A percentile compares a stretch with the other conserved stretches of the same genome.
These are phyloP conservation scores for Callospermophilus lateralis DNA, from an alignment of 2,113 vertebrate genomes.

Conservation along the genomic window DNA sequence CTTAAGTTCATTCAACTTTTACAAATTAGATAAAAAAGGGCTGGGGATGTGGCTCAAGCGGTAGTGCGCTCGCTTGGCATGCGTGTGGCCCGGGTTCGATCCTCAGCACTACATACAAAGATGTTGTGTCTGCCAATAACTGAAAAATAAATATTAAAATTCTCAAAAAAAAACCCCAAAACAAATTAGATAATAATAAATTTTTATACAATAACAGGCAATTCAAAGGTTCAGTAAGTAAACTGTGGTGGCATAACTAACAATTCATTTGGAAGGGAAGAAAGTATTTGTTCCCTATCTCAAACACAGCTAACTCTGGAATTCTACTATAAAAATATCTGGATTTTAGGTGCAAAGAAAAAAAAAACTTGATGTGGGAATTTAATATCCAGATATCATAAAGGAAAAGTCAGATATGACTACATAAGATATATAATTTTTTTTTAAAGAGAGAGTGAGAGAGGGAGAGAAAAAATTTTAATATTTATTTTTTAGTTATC, in stretches of 20 bases:
- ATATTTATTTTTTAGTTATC: no score
- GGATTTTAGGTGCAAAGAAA: not conserved
- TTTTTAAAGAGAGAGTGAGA: no score
- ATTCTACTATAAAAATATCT: slow-evolving; percentile 25
- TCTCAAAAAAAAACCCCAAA: no score
- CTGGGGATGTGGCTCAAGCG: no score
- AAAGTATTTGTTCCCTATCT: not conserved
- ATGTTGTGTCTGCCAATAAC: no score
- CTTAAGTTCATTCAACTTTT: not conserved
- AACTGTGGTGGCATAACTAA: not conserved
- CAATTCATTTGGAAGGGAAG: not conserved
- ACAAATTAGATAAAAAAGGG: not conserved
- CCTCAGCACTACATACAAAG: no score
- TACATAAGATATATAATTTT: slow-evolving; percentile 8
- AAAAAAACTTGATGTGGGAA: not conserved
- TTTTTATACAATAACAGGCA: not conserved
- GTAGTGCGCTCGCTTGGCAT: no score
- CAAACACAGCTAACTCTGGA: not conserved
- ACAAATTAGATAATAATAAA: not conserved
- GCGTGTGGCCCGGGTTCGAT: no score
- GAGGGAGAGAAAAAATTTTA: no score
- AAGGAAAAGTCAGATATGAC: not conserved
- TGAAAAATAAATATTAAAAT: no score
- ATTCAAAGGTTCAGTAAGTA: not conserved
- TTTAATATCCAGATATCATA: not conserved